Percentiles rank a stretch among this genome's conserved stretches.
Conservation (phyloP, 2,888 invertebrate genomes). For the Argynnis bischoffii region DNA sequence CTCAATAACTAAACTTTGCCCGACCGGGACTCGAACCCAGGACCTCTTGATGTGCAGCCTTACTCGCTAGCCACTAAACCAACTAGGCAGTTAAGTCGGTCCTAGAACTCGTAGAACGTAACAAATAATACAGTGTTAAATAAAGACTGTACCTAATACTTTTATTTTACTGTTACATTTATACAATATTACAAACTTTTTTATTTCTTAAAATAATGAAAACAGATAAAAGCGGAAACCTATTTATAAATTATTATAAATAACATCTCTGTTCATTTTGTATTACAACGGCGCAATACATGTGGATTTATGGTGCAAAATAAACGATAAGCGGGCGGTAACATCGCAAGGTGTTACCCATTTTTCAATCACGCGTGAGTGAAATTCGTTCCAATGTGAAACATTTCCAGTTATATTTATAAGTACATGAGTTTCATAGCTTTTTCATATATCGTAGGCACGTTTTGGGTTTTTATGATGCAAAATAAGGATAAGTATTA, state of each 20-base stretch:
- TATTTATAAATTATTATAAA: background rate
- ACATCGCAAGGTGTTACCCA: slow-evolving; percentile 66
- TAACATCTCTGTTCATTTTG: slow-evolving; percentile 17
- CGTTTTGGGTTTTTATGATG: background rate
- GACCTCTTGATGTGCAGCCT: too few relatives aligned
- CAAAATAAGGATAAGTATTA: slow-evolving; percentile 1
- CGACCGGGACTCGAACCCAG: too few relatives aligned
- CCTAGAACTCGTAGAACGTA: too few relatives aligned
- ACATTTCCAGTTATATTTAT: slow-evolving; percentile 58
- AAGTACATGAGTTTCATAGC: slow-evolving; percentile 38
- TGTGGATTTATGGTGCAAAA: slow-evolving; percentile 40
- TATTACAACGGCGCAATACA: slow-evolving; percentile 26
- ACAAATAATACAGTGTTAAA: too few relatives aligned
- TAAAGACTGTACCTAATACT: too few relatives aligned
- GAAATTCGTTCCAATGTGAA: slow-evolving; percentile 55
- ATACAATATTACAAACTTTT: background rate
- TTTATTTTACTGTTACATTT: too few relatives aligned
- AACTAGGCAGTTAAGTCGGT: too few relatives aligned
- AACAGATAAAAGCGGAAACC: background rate
- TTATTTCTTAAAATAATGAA: background rate
- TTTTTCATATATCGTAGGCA: background rate
- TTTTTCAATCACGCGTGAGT: slow-evolving; percentile 67
- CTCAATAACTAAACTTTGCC: too few relatives aligned
- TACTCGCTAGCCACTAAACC: too few relatives aligned
- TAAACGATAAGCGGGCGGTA: slow-evolving; percentile 49